phyloP scores from a whole-genome alignment of 2,888 invertebrate species.

The Perithous albicinctus region DNA sequence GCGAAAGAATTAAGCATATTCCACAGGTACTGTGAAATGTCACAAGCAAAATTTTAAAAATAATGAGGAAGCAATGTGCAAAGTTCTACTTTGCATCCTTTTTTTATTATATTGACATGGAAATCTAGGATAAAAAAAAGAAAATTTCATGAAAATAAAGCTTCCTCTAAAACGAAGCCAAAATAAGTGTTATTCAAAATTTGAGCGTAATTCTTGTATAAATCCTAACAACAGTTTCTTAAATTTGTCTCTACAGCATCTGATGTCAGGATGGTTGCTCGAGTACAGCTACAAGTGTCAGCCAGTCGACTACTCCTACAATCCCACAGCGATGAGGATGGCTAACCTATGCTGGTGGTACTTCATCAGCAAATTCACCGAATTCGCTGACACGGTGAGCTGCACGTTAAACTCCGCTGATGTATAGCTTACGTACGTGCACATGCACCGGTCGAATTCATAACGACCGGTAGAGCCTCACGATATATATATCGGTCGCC shows the following conservation, averaged over 20 bases:
- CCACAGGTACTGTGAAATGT: no score
- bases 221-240: not conserved
- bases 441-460: slow-evolving; percentile 1
- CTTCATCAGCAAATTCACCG: slow-evolving; percentile 95
- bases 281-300: slow-evolving; percentile 97
- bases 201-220: no score
- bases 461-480: not conserved
- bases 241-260: slow-evolving; percentile 88
- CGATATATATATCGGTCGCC: slow-evolving; percentile 21
- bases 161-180: no score
- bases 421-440: slow-evolving; percentile 3
- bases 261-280: slow-evolving; percentile 96
- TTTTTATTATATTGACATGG: no score
- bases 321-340: slow-evolving; percentile 90
- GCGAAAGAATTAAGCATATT: no score
- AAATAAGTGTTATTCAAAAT: no score
- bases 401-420: slow-evolving; percentile 9
- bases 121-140: no score
- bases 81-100: no score
- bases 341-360: slow-evolving; percentile 95
- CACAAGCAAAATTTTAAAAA: no score
- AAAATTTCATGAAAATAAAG: no score
- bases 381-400: slow-evolving; percentile 93
- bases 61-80: no score
- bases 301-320: slow-evolving; percentile 96